Conservation (phyloP, 1,140 invertebrate genomes). For the Microplitis mediator region DNA sequence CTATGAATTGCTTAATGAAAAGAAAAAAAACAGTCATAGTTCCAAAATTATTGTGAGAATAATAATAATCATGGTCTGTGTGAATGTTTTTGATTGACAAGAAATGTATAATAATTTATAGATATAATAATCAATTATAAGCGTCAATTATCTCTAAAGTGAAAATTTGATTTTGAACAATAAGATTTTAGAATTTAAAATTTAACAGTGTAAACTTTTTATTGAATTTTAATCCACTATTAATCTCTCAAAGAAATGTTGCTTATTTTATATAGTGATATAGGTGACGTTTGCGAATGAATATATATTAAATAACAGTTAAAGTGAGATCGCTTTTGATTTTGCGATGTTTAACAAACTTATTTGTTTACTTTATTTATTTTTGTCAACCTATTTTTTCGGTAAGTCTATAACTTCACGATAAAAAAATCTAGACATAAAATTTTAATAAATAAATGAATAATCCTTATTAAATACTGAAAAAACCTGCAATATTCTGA, state of each 20-base stretch:
- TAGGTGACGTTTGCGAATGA: slow-evolving; percentile 6
- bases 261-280: background rate
- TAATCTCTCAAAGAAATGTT: background rate
- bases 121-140: too few relatives aligned
- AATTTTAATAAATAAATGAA: background rate
- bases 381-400: slow-evolving; percentile 48
- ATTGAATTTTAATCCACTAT: background rate
- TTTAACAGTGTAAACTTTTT: background rate
- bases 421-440: background rate
- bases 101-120: too few relatives aligned
- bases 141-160: too few relatives aligned
- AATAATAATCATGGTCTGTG: too few relatives aligned
- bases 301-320: background rate
- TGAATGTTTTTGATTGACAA: too few relatives aligned
- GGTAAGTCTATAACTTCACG: slow-evolving; percentile 41
- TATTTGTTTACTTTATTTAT: slow-evolving; percentile 50
- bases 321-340: slow-evolving; percentile 32
- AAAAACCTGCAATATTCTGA: too few relatives aligned
- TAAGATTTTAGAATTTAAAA: background rate
- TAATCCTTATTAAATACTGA: background rate
- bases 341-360: slow-evolving; percentile 58
- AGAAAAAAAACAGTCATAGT: background rate
- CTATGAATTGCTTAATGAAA: background rate
- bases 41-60: too few relatives aligned
- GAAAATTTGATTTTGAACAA: too few relatives aligned